These are phyloP conservation scores for Drosophila novamexicana DNA, from an alignment of 1,140 invertebrate species.

Conservation along the genomic window DNA sequence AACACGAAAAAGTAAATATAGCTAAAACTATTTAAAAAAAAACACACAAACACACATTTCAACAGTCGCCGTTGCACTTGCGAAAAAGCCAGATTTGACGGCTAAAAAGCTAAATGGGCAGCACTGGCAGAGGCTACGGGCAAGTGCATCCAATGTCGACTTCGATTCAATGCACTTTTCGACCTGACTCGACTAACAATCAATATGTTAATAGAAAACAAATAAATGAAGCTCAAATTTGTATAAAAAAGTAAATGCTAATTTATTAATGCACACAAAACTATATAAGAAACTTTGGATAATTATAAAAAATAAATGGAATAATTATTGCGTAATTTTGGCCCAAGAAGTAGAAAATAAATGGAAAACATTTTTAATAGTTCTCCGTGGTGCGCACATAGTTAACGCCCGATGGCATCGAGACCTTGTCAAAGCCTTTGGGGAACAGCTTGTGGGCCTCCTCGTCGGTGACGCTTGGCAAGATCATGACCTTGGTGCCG, in stretches of 20 bases:
- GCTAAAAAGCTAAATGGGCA: not conserved
- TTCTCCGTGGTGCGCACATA: slow-evolving; percentile 92
- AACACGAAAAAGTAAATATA: too few species aligned
- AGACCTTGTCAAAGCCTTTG: slow-evolving; percentile 88
- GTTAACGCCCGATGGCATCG: slow-evolving; percentile 91
- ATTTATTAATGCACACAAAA: slow-evolving; percentile 2
- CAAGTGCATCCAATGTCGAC: slow-evolving; percentile 2
- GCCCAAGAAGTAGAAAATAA: not conserved
- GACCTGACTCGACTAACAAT: not conserved
- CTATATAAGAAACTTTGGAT: not conserved
- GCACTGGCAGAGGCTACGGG: not conserved
- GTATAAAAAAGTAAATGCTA: not conserved
- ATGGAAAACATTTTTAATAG: slow-evolving; percentile 84
- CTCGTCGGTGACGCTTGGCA: slow-evolving; percentile 89
- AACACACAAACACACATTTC: too few species aligned
- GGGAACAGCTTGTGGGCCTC: slow-evolving; percentile 91
- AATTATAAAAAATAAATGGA: not conserved
- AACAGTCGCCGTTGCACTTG: not conserved
- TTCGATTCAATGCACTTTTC: slow-evolving; percentile 2
- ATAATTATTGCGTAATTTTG: not conserved
- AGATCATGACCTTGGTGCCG: slow-evolving; percentile 93
- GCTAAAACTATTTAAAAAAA: too few species aligned
- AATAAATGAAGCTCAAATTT: not conserved
- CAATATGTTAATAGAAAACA: not conserved
- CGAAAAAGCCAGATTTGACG: not conserved